A percentile compares a stretch with the other conserved stretches of the same genome.
Evolutionary conservation across 2,888 invertebrate genomes (phyloP).

Genomic region (Diogma glabrata): DNA sequence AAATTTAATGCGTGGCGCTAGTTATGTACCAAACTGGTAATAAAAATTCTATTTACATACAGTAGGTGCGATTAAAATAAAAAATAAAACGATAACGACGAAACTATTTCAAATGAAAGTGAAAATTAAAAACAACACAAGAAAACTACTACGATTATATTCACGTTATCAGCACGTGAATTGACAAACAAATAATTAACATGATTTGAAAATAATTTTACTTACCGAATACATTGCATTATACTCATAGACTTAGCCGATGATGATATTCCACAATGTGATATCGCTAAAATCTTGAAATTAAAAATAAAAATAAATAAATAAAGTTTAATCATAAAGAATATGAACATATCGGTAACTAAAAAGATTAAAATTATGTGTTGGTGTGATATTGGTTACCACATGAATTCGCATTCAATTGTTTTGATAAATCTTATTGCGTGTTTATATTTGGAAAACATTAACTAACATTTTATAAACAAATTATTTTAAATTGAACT

Average conservation of each 20-base stretch:
- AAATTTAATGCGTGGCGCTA: too few relatives aligned
- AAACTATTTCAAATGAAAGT: neutral
- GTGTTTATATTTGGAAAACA: too few relatives aligned
- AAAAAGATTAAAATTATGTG: too few relatives aligned
- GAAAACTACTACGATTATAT: too few relatives aligned
- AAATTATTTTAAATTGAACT: too few relatives aligned
- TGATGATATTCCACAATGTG: slow-evolving; percentile 50
- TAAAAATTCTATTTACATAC: slow-evolving; percentile 15
- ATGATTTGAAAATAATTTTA: slow-evolving; percentile 23
- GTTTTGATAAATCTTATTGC: too few relatives aligned
- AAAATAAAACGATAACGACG: slow-evolving; percentile 1
- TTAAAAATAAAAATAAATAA: slow-evolving; percentile 15
- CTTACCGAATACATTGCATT: slow-evolving; percentile 66
- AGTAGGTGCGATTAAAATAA: slow-evolving; percentile 7
- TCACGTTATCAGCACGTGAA: too few relatives aligned
- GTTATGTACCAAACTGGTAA: too few relatives aligned
- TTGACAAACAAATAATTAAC: slow-evolving; percentile 26
- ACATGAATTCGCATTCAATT: too few relatives aligned
- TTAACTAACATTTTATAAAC: too few relatives aligned
- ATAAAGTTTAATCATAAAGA: slow-evolving; percentile 11
- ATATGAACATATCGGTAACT: too few relatives aligned
- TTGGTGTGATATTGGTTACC: too few relatives aligned
- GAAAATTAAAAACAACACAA: slow-evolving; percentile 16
- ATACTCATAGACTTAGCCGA: slow-evolving; percentile 55
- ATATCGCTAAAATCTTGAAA: slow-evolving; percentile 42